These are phyloP conservation scores for Colossoma macropomum DNA, from an alignment of 2,113 vertebrate species.

Conservation along the genomic window DNA sequence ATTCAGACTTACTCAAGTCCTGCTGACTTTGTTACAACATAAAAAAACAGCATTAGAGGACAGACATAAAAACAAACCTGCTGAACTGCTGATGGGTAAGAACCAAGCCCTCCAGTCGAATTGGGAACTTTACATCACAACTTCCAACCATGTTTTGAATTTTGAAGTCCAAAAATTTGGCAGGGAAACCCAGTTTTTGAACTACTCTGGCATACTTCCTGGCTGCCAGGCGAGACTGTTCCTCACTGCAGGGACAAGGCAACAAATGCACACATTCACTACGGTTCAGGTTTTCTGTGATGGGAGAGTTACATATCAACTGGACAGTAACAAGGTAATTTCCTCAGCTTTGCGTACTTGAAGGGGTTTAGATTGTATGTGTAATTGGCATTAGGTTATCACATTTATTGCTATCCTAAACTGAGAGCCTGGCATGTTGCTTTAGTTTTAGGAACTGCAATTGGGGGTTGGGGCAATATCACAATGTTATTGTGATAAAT, in stretches of 20 bases:
- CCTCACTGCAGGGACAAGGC: conserved; percentile 80
- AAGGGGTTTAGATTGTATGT: too few relatives aligned
- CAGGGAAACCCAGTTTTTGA: conserved; percentile 97
- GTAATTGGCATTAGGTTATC: too few relatives aligned
- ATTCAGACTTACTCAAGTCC: too few relatives aligned
- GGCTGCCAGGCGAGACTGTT: conserved; percentile 94
- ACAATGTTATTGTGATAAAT: too few relatives aligned
- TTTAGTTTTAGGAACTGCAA: too few relatives aligned
- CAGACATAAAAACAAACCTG: conserved; percentile 78
- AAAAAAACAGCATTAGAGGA: background rate
- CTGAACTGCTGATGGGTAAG: conserved; percentile 98
- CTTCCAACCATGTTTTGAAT: conserved; percentile 99
- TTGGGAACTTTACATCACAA: conserved; percentile 98
- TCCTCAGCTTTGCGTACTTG: too few relatives aligned
- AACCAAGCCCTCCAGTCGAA: conserved; percentile 93
- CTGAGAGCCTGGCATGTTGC: too few relatives aligned
- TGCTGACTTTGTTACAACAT: background rate
- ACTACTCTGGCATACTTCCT: conserved; percentile 98
- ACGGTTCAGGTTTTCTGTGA: background rate
- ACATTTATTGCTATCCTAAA: too few relatives aligned
- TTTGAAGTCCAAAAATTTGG: conserved; percentile 98
- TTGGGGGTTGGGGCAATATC: too few relatives aligned
- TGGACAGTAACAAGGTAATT: too few relatives aligned
- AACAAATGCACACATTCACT: background rate
- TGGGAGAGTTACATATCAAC: background rate